These are phyloP conservation scores for Rissa tridactyla DNA, from an alignment of 2,113 vertebrate genomes.

Conservation along the genomic window DNA sequence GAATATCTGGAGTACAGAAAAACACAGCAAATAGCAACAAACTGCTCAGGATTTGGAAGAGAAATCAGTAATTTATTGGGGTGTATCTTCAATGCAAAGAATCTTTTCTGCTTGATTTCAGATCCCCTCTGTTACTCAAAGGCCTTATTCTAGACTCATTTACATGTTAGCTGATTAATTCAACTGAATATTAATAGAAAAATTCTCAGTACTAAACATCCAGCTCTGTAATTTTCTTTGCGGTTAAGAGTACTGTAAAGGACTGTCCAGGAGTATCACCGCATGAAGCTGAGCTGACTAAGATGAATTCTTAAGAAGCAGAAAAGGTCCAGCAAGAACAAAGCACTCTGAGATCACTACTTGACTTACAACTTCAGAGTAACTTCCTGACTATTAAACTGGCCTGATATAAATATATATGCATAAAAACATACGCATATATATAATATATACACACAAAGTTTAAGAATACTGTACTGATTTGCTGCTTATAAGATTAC, in stretches of 20 bases:
- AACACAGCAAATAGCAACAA: background rate
- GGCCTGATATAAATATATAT: background rate
- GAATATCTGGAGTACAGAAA: constrained; percentile 83
- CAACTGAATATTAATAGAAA: background rate
- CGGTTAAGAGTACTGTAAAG: background rate
- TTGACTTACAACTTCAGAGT: background rate
- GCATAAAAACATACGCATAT: no score
- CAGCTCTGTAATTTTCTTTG: background rate
- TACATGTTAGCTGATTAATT: background rate
- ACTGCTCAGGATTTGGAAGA: background rate
- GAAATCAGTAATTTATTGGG: background rate
- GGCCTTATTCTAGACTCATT: background rate
- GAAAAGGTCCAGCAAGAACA: background rate
- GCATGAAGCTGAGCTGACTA: background rate
- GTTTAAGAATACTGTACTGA: background rate
- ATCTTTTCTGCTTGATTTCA: background rate
- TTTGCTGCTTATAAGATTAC: background rate
- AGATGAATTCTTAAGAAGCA: background rate
- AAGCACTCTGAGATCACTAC: background rate
- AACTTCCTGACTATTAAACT: background rate
- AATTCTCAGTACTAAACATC: background rate
- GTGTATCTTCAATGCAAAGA: background rate
- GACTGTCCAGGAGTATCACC: background rate
- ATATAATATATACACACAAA: background rate
- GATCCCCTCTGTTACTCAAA: background rate